A percentile compares a stretch with the other conserved stretches of the same genome.
Conservation (phyloP, 1,140 invertebrate species). For the Camponotus pennsylvanicus region DNA sequence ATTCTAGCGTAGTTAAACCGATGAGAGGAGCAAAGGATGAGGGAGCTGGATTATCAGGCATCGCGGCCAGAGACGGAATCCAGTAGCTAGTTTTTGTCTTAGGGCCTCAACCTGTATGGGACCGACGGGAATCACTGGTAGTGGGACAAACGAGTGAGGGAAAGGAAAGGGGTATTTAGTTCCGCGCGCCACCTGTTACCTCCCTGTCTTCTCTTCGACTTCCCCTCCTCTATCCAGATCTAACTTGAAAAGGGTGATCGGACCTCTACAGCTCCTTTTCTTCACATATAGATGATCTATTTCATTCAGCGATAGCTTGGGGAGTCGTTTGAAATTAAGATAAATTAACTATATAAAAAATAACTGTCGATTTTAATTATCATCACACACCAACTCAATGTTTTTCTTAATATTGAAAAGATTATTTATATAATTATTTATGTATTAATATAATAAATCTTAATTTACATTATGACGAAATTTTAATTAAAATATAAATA, state of each 20-base stretch:
- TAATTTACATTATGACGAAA: no score
- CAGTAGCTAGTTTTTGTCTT: constrained; percentile 82
- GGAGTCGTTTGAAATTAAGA: constrained; percentile 4
- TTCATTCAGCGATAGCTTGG: constrained; percentile 26
- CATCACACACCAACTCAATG: no score
- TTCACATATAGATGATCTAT: constrained; percentile 46
- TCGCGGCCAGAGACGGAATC: constrained; percentile 74
- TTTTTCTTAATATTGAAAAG: no score
- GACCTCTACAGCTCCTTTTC: constrained; percentile 60
- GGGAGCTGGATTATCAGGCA: constrained; percentile 37
- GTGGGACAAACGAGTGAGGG: constrained; percentile 54
- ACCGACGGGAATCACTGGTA: constrained; percentile 32
- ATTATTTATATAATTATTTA: no score
- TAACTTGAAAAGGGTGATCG: constrained; percentile 65
- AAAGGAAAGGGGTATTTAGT: constrained; percentile 81
- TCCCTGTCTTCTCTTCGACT: constrained; percentile 72
- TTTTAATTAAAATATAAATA: no score
- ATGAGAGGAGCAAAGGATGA: neutral
- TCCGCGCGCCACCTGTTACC: constrained; percentile 84
- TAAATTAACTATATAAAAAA: no score
- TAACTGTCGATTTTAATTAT: no score
- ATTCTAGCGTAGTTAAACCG: constrained; percentile 27
- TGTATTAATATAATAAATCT: no score
- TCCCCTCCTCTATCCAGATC: constrained; percentile 60
- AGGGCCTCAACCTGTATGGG: constrained; percentile 61